Evolutionary conservation across 2,113 vertebrate genomes (phyloP).

Genomic region (Mesitornis unicolor): DNA sequence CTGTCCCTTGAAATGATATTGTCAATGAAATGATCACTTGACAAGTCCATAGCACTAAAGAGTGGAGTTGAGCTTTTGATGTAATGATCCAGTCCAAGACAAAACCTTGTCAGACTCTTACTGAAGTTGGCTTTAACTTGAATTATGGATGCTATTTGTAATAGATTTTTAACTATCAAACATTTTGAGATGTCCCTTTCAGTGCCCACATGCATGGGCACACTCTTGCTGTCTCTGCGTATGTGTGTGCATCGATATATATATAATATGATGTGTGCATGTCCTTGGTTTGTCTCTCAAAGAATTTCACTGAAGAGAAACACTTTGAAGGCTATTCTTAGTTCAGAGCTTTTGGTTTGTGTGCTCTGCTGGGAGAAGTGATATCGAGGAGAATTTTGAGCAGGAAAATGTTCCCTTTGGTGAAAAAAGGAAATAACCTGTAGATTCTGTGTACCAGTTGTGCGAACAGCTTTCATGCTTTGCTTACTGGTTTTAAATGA

Average conservation of each 20-base stretch:
- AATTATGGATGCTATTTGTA: not conserved
- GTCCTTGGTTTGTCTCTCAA: not conserved
- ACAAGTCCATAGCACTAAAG: not conserved
- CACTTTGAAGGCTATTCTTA: not conserved
- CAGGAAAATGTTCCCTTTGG: not conserved
- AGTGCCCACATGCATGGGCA: fast-evolving
- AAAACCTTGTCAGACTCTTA: not conserved
- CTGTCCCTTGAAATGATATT: not conserved
- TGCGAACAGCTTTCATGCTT: not conserved
- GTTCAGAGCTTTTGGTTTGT: not conserved
- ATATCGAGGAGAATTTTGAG: not conserved
- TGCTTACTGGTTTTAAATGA: not conserved
- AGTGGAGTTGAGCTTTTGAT: fast-evolving
- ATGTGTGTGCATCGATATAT: fast-evolving
- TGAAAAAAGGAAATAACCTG: not conserved
- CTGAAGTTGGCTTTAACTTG: not conserved
- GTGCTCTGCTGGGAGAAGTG: not conserved
- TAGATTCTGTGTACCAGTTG: not conserved
- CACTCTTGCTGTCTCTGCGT: not conserved
- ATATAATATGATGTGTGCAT: not conserved
- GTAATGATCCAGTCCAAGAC: not conserved
- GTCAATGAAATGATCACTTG: not conserved
- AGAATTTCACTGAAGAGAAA: not conserved
- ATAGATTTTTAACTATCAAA: not conserved
- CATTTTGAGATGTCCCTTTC: not conserved